phyloP scores from a whole-genome alignment of 2,888 invertebrate genomes.

The Piscicola geometra region DNA sequence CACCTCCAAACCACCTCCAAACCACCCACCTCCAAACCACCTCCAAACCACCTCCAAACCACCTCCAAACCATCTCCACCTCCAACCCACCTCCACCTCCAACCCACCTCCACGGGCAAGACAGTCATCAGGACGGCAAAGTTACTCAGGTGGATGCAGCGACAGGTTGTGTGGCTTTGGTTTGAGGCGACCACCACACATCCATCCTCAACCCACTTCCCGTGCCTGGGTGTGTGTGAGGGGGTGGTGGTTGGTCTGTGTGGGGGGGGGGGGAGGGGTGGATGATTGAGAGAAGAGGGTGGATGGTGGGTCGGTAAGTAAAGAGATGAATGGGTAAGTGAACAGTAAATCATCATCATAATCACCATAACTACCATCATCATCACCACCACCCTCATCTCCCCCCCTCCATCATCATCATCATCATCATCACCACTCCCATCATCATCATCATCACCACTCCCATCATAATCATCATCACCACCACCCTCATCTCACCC shows the following conservation, averaged over 20 bases:
- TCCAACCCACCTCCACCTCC: too few species aligned
- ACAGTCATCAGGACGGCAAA: constrained; percentile 3
- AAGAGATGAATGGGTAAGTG: too few species aligned
- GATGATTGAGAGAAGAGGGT: too few species aligned
- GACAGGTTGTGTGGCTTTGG: not conserved
- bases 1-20: too few species aligned
- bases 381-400: constrained; percentile 9
- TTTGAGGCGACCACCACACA: not conserved
- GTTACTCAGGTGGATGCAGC: not conserved
- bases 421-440: constrained; percentile 1
- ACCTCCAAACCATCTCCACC: too few species aligned
- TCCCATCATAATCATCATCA: constrained; percentile 16
- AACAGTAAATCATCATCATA: too few species aligned
- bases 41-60: too few species aligned
- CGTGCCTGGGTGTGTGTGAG: too few species aligned
- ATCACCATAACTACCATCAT: constrained; percentile 6
- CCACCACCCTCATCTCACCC: constrained; percentile 7
- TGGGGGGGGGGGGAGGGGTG: too few species aligned
- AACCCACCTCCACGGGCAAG: not conserved
- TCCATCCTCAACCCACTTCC: not conserved
- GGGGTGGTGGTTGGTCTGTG: too few species aligned
- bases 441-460: constrained; percentile 5
- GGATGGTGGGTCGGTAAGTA: too few species aligned
- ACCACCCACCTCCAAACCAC: too few species aligned
- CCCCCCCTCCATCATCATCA: not conserved